These are phyloP conservation scores for Epinephelus cyanopodus DNA, from an alignment of 2,113 vertebrate species.

Conservation along the genomic window DNA sequence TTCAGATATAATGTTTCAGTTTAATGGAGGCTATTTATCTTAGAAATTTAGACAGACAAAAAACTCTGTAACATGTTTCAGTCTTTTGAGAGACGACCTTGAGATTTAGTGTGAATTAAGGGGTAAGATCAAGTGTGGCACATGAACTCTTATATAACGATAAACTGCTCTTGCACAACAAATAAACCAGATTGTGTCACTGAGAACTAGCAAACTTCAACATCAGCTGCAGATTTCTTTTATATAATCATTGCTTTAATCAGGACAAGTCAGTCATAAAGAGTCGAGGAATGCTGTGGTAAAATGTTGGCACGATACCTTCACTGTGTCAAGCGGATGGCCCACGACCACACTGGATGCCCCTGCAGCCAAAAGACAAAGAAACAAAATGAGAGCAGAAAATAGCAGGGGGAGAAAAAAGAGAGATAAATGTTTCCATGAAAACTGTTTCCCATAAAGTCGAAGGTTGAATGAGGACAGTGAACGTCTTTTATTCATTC, in stretches of 20 bases:
- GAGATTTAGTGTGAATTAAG: not conserved
- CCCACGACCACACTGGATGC: constrained; percentile 86
- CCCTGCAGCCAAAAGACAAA: constrained; percentile 66
- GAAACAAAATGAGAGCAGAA: not conserved
- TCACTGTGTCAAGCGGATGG: constrained; percentile 87
- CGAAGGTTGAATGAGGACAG: not conserved
- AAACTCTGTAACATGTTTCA: too few species aligned
- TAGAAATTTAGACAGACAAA: too few species aligned
- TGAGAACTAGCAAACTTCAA: not conserved
- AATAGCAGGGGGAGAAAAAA: not conserved
- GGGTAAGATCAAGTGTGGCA: not conserved
- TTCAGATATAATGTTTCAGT: too few species aligned
- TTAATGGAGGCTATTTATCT: too few species aligned
- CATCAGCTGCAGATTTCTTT: not conserved
- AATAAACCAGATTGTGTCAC: not conserved
- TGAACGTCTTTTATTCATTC: too few species aligned
- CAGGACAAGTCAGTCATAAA: not conserved
- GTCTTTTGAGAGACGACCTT: too few species aligned
- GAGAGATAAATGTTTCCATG: not conserved
- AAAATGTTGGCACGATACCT: constrained; percentile 65
- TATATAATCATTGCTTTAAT: not conserved
- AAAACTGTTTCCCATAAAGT: too few species aligned
- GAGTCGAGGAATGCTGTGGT: not conserved
- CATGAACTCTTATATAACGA: not conserved
- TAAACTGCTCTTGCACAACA: not conserved